These are phyloP conservation scores for Spondyliosoma cantharus DNA, from an alignment of 2,797 vertebrate species.

Conservation along the genomic window DNA sequence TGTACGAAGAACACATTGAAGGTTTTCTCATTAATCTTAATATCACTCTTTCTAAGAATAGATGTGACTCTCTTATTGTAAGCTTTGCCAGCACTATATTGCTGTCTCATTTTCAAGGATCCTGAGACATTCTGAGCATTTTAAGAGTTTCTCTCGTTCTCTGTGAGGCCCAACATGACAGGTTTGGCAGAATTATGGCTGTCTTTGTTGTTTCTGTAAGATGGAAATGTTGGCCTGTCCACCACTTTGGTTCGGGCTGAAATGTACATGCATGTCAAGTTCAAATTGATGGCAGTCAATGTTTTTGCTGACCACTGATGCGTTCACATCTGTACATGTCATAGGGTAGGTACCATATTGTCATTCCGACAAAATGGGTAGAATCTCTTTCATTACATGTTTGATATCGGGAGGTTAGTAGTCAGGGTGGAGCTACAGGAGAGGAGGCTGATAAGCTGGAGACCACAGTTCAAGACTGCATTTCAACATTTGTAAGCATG, in stretches of 20 bases:
- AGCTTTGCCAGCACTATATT: background rate
- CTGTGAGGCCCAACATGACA: background rate
- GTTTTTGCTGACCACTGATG: no score
- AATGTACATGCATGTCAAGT: background rate
- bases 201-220: background rate
- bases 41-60: background rate
- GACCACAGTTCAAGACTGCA: no score
- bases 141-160: background rate
- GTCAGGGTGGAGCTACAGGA: no score
- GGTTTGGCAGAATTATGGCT: no score
- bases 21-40: background rate
- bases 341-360: no score
- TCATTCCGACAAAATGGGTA: no score
- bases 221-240: background rate
- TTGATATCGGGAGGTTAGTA: no score
- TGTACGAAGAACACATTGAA: background rate
- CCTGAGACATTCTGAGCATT: background rate
- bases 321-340: no score
- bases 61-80: background rate
- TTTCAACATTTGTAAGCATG: no score
- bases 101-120: background rate
- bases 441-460: no score
- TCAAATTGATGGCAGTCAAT: no score
- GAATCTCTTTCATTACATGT: no score
- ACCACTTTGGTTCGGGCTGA: background rate